Conservation (phyloP, 2,888 invertebrate genomes). For the Polietes domitor region DNA sequence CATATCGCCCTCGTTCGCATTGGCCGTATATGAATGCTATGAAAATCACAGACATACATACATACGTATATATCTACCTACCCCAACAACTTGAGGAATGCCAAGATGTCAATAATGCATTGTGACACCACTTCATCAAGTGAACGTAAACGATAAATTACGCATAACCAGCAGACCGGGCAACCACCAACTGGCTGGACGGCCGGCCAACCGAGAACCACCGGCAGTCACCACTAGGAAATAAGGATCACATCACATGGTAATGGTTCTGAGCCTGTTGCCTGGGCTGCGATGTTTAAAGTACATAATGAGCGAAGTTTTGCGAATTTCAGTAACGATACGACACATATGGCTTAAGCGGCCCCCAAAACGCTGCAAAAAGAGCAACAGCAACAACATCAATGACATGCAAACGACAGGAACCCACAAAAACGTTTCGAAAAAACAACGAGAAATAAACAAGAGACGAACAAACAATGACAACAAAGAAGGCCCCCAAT, state of each 20-base stretch:
- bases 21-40: neutral
- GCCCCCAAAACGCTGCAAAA: constrained; percentile 19
- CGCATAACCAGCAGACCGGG: constrained; percentile 77
- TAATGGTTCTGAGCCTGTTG: constrained; percentile 43
- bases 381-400: constrained; percentile 35
- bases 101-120: constrained; percentile 69
- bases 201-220: neutral
- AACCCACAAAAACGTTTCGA: neutral
- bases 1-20: neutral
- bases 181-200: constrained; percentile 41
- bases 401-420: constrained; percentile 62
- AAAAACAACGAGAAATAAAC: neutral
- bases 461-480: constrained; percentile 7
- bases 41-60: constrained; percentile 36
- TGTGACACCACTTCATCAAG: constrained; percentile 72
- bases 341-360: constrained; percentile 36
- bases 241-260: constrained; percentile 37
- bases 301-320: constrained; percentile 60
- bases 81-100: constrained; percentile 49
- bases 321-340: constrained; percentile 43
- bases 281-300: constrained; percentile 30
- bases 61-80: constrained; percentile 34
- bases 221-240: neutral
- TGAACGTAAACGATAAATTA: constrained; percentile 78
- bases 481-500: neutral